Percentiles rank a stretch among this genome's conserved stretches.
phyloP scores from a whole-genome alignment of 2,888 invertebrate genomes.

The Harpagoxenus sublaevis region DNA sequence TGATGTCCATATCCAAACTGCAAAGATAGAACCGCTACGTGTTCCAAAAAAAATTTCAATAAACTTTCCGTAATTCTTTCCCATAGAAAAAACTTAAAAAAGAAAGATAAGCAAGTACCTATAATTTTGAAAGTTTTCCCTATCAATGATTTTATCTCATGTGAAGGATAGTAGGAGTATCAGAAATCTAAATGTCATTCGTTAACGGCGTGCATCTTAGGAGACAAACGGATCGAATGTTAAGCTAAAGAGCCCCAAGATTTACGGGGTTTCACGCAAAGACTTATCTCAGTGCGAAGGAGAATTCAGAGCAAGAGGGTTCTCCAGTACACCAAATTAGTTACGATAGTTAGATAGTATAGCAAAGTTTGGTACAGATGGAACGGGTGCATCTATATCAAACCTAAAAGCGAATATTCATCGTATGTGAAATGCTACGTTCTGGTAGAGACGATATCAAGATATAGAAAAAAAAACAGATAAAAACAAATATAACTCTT shows the following conservation, averaged over 20 bases:
- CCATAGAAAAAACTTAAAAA: not conserved
- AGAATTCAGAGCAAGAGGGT: slow-evolving; percentile 33
- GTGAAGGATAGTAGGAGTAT: not conserved
- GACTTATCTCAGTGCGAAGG: slow-evolving; percentile 16
- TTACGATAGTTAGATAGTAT: slow-evolving; percentile 51
- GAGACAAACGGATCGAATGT: slow-evolving; percentile 17
- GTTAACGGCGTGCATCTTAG: not conserved
- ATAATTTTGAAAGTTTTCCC: not conserved
- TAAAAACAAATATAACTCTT: not conserved
- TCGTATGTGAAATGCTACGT: not conserved
- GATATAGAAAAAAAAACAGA: not conserved
- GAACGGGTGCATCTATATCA: not conserved
- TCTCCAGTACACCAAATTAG: slow-evolving; percentile 53
- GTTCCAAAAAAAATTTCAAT: not conserved
- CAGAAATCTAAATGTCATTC: slow-evolving; percentile 1
- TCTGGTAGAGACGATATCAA: not conserved
- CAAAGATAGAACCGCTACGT: not conserved
- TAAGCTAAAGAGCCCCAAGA: slow-evolving; percentile 26
- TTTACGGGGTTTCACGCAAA: slow-evolving; percentile 40
- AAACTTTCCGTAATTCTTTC: not conserved
- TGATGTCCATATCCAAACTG: not conserved
- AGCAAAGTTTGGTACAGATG: not conserved
- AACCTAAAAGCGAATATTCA: slow-evolving; percentile 10
- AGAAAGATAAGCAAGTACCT: not conserved
- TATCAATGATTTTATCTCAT: not conserved